Evolutionary conservation across 2,888 invertebrate species (phyloP).

Genomic region (Agrotis clavis): DNA sequence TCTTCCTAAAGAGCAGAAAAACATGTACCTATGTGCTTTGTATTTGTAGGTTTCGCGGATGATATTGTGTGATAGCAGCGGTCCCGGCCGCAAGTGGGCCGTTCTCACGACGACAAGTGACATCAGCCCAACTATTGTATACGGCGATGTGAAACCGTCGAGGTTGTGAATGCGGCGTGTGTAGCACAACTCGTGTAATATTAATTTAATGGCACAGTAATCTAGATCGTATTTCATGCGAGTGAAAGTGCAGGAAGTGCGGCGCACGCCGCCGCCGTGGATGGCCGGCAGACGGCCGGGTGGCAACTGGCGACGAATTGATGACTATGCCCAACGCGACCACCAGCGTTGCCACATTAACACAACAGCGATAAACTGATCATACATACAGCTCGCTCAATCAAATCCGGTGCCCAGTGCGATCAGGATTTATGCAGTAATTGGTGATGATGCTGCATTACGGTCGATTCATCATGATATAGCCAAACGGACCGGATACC

Average conservation of each 20-base stretch:
- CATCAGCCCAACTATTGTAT: conserved; percentile 32
- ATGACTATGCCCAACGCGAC: background rate
- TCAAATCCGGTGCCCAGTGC: background rate
- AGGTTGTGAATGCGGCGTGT: conserved; percentile 26
- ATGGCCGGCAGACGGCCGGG: conserved; percentile 41
- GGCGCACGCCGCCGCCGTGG: conserved; percentile 51
- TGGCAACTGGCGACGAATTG: conserved; percentile 11
- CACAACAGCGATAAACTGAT: background rate
- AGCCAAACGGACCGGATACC: background rate
- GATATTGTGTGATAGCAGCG: conserved; percentile 14
- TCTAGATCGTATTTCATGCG: conserved; percentile 64
- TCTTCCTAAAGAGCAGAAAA: background rate
- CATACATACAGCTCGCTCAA: background rate
- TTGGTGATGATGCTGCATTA: too few species aligned
- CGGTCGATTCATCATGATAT: background rate
- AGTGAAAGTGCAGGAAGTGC: conserved; percentile 76
- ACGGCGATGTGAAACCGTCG: conserved; percentile 45
- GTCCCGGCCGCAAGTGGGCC: conserved; percentile 29
- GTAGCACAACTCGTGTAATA: conserved; percentile 52
- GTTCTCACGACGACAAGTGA: conserved; percentile 50
- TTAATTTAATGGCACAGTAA: conserved; percentile 51
- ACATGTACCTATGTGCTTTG: background rate
- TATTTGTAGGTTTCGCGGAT: conserved; percentile 7
- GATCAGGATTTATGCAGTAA: background rate
- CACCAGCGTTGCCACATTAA: background rate